Conservation (phyloP, 2,797 vertebrate genomes). For the Artibeus jamaicensis region DNA sequence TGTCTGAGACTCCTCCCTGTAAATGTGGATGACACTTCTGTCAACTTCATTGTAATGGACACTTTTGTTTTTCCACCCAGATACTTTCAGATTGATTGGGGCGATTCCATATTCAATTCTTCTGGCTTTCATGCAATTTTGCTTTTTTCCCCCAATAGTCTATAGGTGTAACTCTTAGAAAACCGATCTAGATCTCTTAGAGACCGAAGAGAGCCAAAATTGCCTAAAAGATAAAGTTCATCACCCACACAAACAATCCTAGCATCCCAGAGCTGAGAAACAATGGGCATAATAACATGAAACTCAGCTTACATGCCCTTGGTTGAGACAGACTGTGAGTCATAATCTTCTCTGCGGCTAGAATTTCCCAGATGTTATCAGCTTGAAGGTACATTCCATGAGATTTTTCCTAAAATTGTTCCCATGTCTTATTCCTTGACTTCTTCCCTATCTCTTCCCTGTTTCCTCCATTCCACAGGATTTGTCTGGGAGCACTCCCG, state of each 20-base stretch:
- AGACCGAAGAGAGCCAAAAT: not conserved
- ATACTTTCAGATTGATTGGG: not conserved
- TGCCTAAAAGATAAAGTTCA: not conserved
- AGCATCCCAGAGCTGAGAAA: not conserved
- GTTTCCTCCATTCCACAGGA: not conserved
- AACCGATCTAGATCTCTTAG: not conserved
- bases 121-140: not conserved
- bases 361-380: not conserved
- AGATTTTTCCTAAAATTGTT: not conserved
- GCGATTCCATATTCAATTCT: not conserved
- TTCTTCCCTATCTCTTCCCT: not conserved
- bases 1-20: not conserved
- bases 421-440: not conserved
- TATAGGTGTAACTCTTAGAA: not conserved
- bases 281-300: not conserved
- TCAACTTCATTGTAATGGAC: not conserved
- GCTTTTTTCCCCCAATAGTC: not conserved
- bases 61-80: not conserved
- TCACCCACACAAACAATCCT: not conserved
- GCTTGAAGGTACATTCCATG: not conserved
- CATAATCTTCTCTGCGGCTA: not conserved
- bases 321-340: not conserved
- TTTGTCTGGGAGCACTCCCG: not conserved
- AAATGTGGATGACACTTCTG: not conserved
- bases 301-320: not conserved